Evolutionary conservation across 2,113 vertebrate species (phyloP).

Genomic region (Boulengeromyrus knoepffleri): DNA sequence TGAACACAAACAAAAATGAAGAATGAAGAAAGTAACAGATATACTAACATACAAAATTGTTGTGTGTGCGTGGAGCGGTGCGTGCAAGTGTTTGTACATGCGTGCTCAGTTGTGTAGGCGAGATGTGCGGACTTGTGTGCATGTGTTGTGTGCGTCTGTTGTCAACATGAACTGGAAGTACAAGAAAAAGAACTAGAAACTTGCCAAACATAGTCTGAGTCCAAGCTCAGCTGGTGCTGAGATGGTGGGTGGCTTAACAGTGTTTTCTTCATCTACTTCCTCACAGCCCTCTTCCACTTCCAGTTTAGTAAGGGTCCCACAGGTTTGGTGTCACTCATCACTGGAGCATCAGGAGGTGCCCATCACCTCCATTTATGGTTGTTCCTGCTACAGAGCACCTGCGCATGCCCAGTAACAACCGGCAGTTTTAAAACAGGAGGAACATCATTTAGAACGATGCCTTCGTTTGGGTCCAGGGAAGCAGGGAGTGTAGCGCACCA

Average conservation of each 20-base stretch:
- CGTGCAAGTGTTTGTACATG: too few species aligned
- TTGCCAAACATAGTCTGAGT: background rate
- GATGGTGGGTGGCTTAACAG: background rate
- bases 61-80: too few species aligned
- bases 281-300: background rate
- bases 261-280: background rate
- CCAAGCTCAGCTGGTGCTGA: background rate
- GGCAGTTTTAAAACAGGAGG: background rate
- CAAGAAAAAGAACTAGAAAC: background rate
- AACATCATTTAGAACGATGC: background rate
- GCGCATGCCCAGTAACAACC: background rate
- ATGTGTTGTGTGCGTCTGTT: too few species aligned
- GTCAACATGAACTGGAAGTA: too few species aligned
- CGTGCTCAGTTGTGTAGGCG: too few species aligned
- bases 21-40: too few species aligned
- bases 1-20: too few species aligned
- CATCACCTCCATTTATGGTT: background rate
- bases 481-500: background rate
- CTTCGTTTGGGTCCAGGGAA: background rate
- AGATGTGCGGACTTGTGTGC: too few species aligned
- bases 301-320: background rate
- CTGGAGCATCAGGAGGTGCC: background rate
- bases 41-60: too few species aligned
- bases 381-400: background rate
- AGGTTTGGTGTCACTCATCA: background rate